phyloP scores from a whole-genome alignment of 2,113 vertebrate species.

The Phylloscopus trochiloides region DNA sequence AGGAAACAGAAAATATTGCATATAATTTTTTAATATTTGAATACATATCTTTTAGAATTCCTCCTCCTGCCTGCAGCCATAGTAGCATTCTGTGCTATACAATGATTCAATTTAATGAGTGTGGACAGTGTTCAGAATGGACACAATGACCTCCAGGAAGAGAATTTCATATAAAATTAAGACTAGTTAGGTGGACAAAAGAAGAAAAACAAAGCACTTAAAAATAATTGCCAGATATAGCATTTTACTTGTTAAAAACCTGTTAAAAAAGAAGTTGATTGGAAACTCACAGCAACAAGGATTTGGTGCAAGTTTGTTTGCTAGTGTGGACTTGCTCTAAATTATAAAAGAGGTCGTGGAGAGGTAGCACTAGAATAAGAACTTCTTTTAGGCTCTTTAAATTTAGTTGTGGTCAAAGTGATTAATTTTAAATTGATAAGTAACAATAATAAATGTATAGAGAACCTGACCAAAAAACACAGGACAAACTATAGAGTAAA shows the following conservation, averaged over 20 bases:
- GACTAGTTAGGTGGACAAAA: neutral
- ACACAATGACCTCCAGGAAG: neutral
- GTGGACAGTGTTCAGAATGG: neutral
- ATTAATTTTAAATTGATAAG: neutral
- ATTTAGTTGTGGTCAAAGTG: neutral
- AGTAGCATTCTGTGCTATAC: neutral
- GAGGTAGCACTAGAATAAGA: neutral
- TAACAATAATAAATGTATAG: neutral
- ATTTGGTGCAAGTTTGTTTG: neutral
- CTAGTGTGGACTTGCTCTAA: neutral
- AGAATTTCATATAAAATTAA: neutral
- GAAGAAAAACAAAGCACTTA: neutral
- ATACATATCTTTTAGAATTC: neutral
- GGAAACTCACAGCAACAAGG: neutral
- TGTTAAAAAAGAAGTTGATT: neutral
- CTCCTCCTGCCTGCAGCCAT: conserved; percentile 20
- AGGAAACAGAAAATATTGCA: conserved; percentile 53
- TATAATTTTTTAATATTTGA: conserved; percentile 42
- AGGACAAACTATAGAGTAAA: neutral
- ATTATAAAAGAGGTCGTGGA: neutral
- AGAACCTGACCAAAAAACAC: neutral
- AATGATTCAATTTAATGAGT: neutral
- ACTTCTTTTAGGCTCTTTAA: neutral
- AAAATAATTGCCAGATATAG: neutral
- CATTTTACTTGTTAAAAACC: neutral